Conservation (phyloP, 2,888 invertebrate species). For the Drosophila robusta region DNA sequence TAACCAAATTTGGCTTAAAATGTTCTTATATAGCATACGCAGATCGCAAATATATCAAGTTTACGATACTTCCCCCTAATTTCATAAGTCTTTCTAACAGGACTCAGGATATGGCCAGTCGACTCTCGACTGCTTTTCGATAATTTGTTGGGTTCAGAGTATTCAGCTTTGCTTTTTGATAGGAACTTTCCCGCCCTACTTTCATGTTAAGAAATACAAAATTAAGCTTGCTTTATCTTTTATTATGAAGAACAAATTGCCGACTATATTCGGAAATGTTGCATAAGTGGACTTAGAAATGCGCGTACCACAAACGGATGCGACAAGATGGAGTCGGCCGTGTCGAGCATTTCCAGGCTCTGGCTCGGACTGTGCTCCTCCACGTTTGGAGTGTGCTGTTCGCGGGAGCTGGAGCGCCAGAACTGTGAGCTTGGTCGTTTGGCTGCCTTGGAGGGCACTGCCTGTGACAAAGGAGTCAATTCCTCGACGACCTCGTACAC, state of each 20-base stretch:
- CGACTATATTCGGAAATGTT: constrained; percentile 85
- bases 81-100: too few relatives aligned
- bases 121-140: too few relatives aligned
- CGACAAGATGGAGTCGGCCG: constrained; percentile 86
- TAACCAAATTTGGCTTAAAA: too few relatives aligned
- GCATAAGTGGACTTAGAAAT: constrained; percentile 86
- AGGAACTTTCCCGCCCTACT: too few relatives aligned
- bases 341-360: constrained; percentile 86
- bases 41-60: too few relatives aligned
- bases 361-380: constrained; percentile 88
- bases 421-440: constrained; percentile 82
- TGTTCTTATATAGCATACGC: too few relatives aligned
- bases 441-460: constrained; percentile 78
- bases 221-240: not conserved
- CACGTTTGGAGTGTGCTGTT: constrained; percentile 89
- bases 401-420: constrained; percentile 85
- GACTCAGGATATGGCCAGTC: too few relatives aligned
- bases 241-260: constrained; percentile 68
- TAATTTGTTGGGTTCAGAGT: too few relatives aligned
- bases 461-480: constrained; percentile 74
- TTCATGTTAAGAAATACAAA: too few relatives aligned
- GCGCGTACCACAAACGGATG: constrained; percentile 86
- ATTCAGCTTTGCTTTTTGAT: too few relatives aligned
- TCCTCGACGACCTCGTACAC: constrained; percentile 82
- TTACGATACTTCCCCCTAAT: too few relatives aligned